A percentile compares a stretch with the other conserved stretches of the same genome.
Conservation (phyloP, 2,113 vertebrate genomes). For the Sinocyclocheilus anophthalmus region DNA sequence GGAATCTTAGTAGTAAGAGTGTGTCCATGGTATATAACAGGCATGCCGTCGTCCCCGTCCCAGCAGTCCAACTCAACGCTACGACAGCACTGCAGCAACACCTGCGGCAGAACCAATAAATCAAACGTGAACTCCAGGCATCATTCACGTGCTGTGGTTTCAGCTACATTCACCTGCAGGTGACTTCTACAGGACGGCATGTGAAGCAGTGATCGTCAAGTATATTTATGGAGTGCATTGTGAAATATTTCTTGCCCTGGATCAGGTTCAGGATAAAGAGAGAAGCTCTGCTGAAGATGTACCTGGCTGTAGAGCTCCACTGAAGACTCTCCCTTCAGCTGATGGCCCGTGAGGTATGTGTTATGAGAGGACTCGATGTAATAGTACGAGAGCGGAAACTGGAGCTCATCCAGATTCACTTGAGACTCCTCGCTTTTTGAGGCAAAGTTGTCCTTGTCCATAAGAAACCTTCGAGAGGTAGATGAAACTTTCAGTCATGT, state of each 20-base stretch:
- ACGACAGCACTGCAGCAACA: constrained; percentile 94
- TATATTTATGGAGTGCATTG: constrained; percentile 1
- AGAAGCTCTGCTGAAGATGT: constrained; percentile 35
- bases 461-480: constrained; percentile 80
- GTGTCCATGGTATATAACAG: constrained; percentile 97
- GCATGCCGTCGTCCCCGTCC: constrained; percentile 98
- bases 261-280: constrained; percentile 17
- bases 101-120: constrained; percentile 69
- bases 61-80: constrained; percentile 98
- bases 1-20: constrained; percentile 98
- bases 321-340: constrained; percentile 97
- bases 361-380: constrained; percentile 98
- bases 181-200: background rate
- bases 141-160: background rate
- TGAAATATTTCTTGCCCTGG: background rate
- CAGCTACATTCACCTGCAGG: background rate
- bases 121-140: background rate
- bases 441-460: constrained; percentile 98
- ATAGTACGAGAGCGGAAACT: constrained; percentile 92
- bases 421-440: constrained; percentile 91
- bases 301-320: constrained; percentile 99
- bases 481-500: background rate
- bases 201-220: background rate
- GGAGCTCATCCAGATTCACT: constrained; percentile 84
- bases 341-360: constrained; percentile 97